Conservation (phyloP, 92 coral and sea anemone species). For the Plumapathes pennacea region DNA sequence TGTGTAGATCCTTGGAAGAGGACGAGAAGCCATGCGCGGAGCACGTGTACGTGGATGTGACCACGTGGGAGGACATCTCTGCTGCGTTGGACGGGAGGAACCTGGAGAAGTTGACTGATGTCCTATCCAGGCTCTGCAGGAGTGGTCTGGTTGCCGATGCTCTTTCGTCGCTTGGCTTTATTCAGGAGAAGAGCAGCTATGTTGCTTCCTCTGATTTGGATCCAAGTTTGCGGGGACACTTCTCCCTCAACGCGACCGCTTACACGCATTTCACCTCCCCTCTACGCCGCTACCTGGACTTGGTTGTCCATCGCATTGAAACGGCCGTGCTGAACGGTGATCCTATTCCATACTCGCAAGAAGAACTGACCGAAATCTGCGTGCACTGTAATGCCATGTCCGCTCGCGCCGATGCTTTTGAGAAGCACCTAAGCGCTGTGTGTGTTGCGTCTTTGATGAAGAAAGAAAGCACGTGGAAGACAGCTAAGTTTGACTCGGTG, state of each 20-base stretch:
- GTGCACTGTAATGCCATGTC: slow-evolving; percentile 47
- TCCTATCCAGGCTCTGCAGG: slow-evolving; percentile 20
- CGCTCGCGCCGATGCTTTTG: slow-evolving; percentile 46
- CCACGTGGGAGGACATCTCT: slow-evolving; percentile 62
- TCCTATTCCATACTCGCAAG: slow-evolving; percentile 62
- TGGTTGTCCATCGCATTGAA: slow-evolving; percentile 87
- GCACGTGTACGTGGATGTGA: slow-evolving; percentile 39
- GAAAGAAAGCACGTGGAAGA: slow-evolving; percentile 35
- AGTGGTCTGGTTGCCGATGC: slow-evolving; percentile 32
- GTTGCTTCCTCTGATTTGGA: slow-evolving; percentile 58
- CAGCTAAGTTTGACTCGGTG: slow-evolving; percentile 49
- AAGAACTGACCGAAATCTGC: slow-evolving; percentile 59
- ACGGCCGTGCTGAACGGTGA: slow-evolving; percentile 56
- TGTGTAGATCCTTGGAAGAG: slow-evolving; percentile 1
- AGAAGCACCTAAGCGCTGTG: slow-evolving; percentile 53
- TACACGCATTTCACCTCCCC: slow-evolving; percentile 97
- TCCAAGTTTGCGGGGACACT: slow-evolving; percentile 58
- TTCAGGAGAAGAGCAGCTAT: slow-evolving; percentile 73
- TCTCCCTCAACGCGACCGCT: slow-evolving; percentile 59
- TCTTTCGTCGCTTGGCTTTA: slow-evolving; percentile 32
- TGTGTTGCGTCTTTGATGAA: slow-evolving; percentile 47
- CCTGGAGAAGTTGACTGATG: slow-evolving; percentile 41
- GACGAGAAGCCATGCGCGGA: slow-evolving; percentile 6
- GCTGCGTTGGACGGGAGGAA: slow-evolving; percentile 71
- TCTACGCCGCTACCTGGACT: slow-evolving; percentile 84